Evolutionary conservation across 2,888 invertebrate genomes (phyloP), one percentile per base, ranked within the genome.

Genomic region (Mythimna loreyi): DNA sequence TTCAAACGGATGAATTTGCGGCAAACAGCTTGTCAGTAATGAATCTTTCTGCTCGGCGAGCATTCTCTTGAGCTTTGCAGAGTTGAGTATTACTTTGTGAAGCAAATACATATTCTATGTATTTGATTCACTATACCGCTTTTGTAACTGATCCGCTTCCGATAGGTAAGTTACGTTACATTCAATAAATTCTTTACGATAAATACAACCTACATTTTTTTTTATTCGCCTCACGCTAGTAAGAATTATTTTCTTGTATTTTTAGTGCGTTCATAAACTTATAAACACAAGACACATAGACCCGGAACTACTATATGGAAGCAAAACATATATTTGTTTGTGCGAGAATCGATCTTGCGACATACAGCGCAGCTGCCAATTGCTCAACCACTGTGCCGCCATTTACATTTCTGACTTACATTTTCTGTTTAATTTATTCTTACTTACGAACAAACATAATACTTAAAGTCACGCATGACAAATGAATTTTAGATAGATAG

Each of bases 11-110:
- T 64, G 21, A 55, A 53, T 45, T 72, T 65, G 40, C 30, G 49
- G 30, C 25, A 45, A 66, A 45, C 53, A 56, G 25, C 40, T 50
- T 58, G 40, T 61, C 57, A 36, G 75, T 61, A 21, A 75, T 79
- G 68, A 80, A 79, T 77, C 53, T 23, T 56, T 33, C 23, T 40
- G 28, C 23, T 13, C 23, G 21, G 58, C n/a, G 11, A 55, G 57
- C 8, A 13, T 47, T 80, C 28, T 50, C 58, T 33, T n/a, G 53
- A 33, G 63, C 13, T 25, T 69, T 55, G 33, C 60, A 61, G n/a
- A 53, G 63, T 57, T 16, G 25, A 68, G 43, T 61, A 58, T 47
- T 47, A 63, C 25, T 57, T 49, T 52, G 8, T 49, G 13, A 47
- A n/a, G 52, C 40, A 60, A 45, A 55, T 62, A 28, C 3, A 49